Conservation (phyloP, 1,140 invertebrate species). For the Drosophila nannoptera region DNA sequence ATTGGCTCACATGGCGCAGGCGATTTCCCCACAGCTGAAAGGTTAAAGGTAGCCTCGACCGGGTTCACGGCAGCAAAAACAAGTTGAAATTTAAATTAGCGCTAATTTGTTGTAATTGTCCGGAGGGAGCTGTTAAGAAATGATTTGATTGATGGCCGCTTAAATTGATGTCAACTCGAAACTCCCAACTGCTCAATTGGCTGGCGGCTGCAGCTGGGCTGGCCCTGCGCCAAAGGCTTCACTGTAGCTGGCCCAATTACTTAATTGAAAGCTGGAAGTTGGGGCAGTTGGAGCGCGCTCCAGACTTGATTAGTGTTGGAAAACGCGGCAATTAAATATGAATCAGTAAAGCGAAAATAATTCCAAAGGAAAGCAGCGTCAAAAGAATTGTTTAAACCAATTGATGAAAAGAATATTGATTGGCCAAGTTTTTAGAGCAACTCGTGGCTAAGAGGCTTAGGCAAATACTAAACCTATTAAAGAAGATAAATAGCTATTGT, state of each 20-base stretch:
- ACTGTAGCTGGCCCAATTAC: constrained; percentile 1
- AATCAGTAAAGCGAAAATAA: too few species aligned
- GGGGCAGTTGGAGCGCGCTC: too few species aligned
- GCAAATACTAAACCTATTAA: too few species aligned
- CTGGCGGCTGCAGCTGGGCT: background rate
- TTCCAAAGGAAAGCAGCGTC: too few species aligned
- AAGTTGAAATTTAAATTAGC: constrained; percentile 8
- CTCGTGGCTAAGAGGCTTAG: too few species aligned
- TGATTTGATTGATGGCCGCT: constrained; percentile 4
- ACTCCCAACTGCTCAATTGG: background rate
- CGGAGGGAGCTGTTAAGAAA: background rate
- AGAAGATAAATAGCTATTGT: too few species aligned
- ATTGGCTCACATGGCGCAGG: constrained; percentile 22
- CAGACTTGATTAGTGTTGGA: too few species aligned
- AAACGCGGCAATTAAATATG: too few species aligned
- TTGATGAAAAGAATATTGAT: background rate
- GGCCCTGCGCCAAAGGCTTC: constrained; percentile 5
- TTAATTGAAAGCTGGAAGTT: background rate
- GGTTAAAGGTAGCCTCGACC: constrained; percentile 25
- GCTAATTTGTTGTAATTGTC: constrained; percentile 15
- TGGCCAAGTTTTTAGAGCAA: too few species aligned
- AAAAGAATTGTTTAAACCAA: too few species aligned
- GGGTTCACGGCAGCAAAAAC: constrained; percentile 24
- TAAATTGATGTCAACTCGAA: constrained; percentile 4
- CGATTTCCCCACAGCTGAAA: constrained; percentile 21